A percentile compares a stretch with the other conserved stretches of the same genome.
These are phyloP conservation scores for Natator depressus DNA, from an alignment of 2,113 vertebrate species.

Conservation along the genomic window DNA sequence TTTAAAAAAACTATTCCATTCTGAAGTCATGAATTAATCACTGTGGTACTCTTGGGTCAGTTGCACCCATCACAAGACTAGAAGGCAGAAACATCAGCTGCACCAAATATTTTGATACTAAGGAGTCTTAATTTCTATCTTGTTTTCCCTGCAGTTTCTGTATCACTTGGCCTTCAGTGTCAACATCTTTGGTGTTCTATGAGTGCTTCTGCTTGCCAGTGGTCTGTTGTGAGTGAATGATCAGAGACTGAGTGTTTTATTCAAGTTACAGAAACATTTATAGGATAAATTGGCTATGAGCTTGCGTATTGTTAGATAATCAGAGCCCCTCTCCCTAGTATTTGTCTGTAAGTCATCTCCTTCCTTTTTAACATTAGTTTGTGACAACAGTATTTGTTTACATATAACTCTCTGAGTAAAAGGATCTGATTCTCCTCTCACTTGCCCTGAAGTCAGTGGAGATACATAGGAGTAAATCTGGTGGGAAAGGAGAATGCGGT, in stretches of 20 bases:
- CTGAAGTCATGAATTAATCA: background rate
- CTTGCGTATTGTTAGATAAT: slow-evolving; percentile 1
- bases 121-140: background rate
- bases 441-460: background rate
- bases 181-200: slow-evolving; percentile 4
- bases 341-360: background rate
- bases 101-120: background rate
- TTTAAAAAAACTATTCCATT: background rate
- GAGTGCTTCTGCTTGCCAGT: background rate
- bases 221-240: background rate
- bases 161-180: background rate
- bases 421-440: background rate
- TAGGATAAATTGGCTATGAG: slow-evolving; percentile 5
- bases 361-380: background rate
- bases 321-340: background rate
- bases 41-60: background rate
- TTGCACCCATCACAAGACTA: background rate
- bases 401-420: background rate
- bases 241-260: background rate
- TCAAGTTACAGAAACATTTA: background rate
- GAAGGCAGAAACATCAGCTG: background rate
- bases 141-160: slow-evolving; percentile 18
- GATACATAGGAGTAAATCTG: background rate
- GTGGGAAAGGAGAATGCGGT: background rate
- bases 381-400: slow-evolving; percentile 14